phyloP scores from a whole-genome alignment of 1,140 invertebrate species.

The Eriosoma lanigerum region DNA sequence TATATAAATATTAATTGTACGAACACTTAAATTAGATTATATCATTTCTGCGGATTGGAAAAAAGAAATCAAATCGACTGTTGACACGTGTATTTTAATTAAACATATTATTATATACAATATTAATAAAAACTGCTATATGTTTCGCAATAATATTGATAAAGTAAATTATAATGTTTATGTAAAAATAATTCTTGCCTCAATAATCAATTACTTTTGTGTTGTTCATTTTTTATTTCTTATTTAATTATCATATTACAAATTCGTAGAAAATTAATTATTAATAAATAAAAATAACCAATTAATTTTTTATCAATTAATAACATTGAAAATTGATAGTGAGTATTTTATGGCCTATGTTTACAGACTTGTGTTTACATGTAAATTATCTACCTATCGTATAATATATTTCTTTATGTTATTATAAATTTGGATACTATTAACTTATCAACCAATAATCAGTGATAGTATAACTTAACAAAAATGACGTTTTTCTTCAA shows the following conservation, averaged over 20 bases:
- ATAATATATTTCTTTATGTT: no score
- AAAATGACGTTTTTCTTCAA: no score
- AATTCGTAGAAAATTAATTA: slow-evolving; percentile 2
- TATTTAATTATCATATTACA: neutral
- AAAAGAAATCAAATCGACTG: neutral
- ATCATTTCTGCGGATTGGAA: slow-evolving; percentile 14
- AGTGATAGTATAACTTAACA: no score
- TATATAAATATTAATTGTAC: neutral
- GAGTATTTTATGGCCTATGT: no score
- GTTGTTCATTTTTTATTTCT: neutral
- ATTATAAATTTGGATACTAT: no score
- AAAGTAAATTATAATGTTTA: neutral
- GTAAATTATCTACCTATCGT: no score
- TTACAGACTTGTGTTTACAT: no score
- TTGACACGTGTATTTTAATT: neutral
- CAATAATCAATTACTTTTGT: neutral
- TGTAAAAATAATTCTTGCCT: neutral
- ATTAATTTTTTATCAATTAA: no score
- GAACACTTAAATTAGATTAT: neutral
- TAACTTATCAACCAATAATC: no score
- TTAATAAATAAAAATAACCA: no score
- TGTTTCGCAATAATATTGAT: neutral
- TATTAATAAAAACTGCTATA: neutral
- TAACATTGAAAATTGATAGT: no score
- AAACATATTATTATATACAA: neutral